Conservation (phyloP, 53 echinoderm and acorn worm species). For the Zoroaster sp. region DNA sequence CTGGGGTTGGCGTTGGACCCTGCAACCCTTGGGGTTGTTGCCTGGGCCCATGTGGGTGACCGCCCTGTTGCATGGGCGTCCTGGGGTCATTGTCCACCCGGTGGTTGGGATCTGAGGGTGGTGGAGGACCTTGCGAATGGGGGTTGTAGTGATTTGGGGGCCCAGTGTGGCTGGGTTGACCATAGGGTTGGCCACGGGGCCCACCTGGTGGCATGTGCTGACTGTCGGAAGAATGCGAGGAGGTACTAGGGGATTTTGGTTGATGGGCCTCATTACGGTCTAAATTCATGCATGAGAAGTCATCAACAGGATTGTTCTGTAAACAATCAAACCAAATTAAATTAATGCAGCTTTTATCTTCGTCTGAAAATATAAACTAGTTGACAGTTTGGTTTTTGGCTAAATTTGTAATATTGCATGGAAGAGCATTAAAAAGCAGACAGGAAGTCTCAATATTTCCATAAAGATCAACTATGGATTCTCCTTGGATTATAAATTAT, state of each 20-base stretch:
- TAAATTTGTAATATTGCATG: too few species aligned
- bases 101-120: background rate
- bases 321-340: background rate
- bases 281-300: constrained; percentile 35
- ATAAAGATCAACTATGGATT: too few species aligned
- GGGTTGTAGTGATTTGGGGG: constrained; percentile 2
- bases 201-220: background rate
- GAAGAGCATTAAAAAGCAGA: too few species aligned
- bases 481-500: too few species aligned
- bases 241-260: constrained; percentile 47
- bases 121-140: constrained; percentile 26
- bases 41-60: constrained; percentile 31
- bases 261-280: constrained; percentile 20
- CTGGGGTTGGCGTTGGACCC: constrained; percentile 51
- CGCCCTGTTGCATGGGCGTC: constrained; percentile 36
- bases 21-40: constrained; percentile 32
- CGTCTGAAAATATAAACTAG: too few species aligned
- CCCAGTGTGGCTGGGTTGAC: background rate
- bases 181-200: background rate
- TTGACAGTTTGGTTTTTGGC: too few species aligned
- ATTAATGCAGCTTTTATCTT: too few species aligned
- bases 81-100: constrained; percentile 14
- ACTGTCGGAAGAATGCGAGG: constrained; percentile 50
- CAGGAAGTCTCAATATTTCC: too few species aligned
- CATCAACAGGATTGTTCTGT: constrained; percentile 9